Evolutionary conservation across 2,888 invertebrate genomes (phyloP), one percentile per base, ranked within the genome.

Genomic region (Drosophila longiperda): DNA sequence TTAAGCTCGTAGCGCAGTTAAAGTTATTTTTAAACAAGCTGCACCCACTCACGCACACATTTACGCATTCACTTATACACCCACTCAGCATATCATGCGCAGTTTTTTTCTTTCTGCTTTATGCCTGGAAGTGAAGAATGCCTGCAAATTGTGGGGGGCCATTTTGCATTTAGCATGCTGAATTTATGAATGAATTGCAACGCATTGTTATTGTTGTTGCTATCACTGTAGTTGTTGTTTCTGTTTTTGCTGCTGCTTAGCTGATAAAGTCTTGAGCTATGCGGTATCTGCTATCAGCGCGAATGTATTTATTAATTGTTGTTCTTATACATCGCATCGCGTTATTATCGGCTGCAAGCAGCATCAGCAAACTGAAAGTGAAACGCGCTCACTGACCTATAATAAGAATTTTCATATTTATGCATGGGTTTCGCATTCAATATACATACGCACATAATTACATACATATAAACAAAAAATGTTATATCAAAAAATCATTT

Each of bases 341-440:
- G 70, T 67, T 74, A 79, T 81, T 74, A 79, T 81, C 81, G 64
- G 34, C 72, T 64, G 52, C 48, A 60, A 66, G 66, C 64, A 55
- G 40, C 60, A 64, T 59, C 55, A 65, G 52, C 60, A 59, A 69
- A 72, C 74, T 87, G 76, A 87, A 86, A 87, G 87, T 85, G 77
- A 86, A 87, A 75, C 80, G 82, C 86, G 83, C 87, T 78, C 82
- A 85, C 87, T 86, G 86, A 86, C 86, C 86, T 86, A 87, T 86
- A 83, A 86, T 86, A 86, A 87, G 73, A 80, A 73, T 80, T 82
- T 87, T 71, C 61, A 72, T 68, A 80, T 80, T 74, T 61, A 73
- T 66, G 49, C 70, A 57, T 57, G 49, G 69, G 8, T 15, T 45
- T 45, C 45, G 50, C 58, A 50, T 59, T n/a, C 23, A 59, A 59